Evolutionary conservation across 2,113 vertebrate species (phyloP).

Genomic region (Prinia subflava): DNA sequence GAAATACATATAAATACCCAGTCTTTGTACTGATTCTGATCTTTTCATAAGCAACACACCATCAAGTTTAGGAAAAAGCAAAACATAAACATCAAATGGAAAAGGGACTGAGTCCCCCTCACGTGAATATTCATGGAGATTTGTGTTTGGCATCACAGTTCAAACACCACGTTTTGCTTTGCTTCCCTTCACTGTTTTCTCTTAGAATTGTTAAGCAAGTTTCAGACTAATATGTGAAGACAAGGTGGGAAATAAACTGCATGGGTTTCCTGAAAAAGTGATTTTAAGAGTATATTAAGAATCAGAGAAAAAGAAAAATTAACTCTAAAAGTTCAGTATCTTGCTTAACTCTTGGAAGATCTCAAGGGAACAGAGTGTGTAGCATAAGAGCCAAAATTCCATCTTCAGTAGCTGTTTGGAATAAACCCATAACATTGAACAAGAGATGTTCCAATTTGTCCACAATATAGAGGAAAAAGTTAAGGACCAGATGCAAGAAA

Average conservation of each 20-base stretch:
- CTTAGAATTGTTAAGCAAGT: neutral
- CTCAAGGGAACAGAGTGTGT: neutral
- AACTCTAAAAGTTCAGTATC: neutral
- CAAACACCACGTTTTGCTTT: neutral
- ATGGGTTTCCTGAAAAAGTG: neutral
- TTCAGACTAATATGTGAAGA: neutral
- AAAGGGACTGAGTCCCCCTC: neutral
- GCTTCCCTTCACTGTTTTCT: neutral
- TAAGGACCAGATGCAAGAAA: neutral
- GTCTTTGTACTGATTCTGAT: neutral
- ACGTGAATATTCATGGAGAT: neutral
- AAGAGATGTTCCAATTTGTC: neutral
- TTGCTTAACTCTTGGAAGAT: neutral
- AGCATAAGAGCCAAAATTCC: neutral
- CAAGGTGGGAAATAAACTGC: neutral
- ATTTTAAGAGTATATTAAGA: neutral
- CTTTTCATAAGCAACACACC: neutral
- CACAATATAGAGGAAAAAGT: neutral
- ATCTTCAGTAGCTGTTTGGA: neutral
- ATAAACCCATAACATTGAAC: neutral
- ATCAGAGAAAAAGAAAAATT: neutral
- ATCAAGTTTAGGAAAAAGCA: neutral
- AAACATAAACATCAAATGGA: neutral
- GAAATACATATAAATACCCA: neutral
- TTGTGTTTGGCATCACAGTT: neutral